Conservation (phyloP, 2,797 vertebrate genomes). For the Lacerta bilineata region DNA sequence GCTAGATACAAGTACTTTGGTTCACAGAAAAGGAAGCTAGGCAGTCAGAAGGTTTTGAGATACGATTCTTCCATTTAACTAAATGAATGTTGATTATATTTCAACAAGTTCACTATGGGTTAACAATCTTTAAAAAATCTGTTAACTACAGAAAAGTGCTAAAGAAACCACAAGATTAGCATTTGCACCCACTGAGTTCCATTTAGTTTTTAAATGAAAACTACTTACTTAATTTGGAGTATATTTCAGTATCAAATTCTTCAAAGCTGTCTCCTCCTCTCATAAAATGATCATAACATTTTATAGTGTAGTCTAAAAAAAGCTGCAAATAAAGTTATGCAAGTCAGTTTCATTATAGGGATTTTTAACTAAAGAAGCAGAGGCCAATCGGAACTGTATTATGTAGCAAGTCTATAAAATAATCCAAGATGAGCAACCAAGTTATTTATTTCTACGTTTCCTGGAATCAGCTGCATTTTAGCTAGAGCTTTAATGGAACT, state of each 20-base stretch:
- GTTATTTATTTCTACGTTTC: background rate
- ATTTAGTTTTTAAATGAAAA: constrained; percentile 14
- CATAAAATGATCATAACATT: constrained; percentile 93
- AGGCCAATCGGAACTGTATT: background rate
- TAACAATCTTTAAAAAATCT: background rate
- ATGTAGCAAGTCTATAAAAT: background rate
- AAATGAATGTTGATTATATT: background rate
- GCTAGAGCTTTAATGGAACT: background rate
- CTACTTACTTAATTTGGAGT: constrained; percentile 88
- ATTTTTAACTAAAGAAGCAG: background rate
- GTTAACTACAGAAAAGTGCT: background rate
- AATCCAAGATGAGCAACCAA: background rate
- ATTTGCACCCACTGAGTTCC: background rate
- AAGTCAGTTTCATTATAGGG: background rate
- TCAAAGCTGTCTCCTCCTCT: constrained; percentile 90
- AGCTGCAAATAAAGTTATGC: constrained; percentile 78
- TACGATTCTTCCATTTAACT: background rate
- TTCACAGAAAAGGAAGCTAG: background rate
- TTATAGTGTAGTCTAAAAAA: constrained; percentile 87
- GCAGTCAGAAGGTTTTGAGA: background rate
- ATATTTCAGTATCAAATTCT: constrained; percentile 84
- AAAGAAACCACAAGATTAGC: background rate
- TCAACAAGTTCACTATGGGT: background rate
- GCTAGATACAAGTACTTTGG: background rate
- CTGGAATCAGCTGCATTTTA: background rate